Evolutionary conservation across 2,888 invertebrate species (phyloP), one percentile per base, ranked within the genome.

Genomic region (Volucella bombylans): DNA sequence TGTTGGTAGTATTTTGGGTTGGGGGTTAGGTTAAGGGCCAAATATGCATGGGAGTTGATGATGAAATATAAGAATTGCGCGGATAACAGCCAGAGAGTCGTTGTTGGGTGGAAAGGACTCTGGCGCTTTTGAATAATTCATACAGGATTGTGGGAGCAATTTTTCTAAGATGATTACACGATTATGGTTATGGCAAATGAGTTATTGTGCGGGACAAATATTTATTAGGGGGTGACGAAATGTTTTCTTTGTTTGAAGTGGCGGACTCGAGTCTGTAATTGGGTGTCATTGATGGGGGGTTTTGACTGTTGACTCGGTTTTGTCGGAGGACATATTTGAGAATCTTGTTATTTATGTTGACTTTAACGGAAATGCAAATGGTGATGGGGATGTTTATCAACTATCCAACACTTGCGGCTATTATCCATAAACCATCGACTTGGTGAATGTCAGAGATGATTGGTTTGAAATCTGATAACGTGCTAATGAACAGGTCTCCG

Each of bases 91-190:
- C 61, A 67, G 49, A 55, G 52, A 43, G 69, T 43, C 49, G 39
- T 55, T 23, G 54, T 18, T 41, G 59, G 31, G 39, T 67, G 11
- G 0, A 31, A 59, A 67, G 80, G 80, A 83, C 74, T 83, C 14
- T 31, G 15, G 41, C 23, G 71, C 74, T 72, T 55, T 64, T 85
- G 85, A 85, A 85, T 85, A 50, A 85, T 85, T 85, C 85, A 85
- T 85, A 68, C 67, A 43, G 71, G 69, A 77, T 77, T 81, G 71
- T 57, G 72, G 62, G 80, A 81, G 76, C 72, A 76, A 76, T 85
- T 81, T 81, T 81, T 76, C 81, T 72, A 72, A 77, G 85, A 85
- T 85, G 81, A 85, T 85, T 85, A 85, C 85, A 85, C 64, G 81
- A 85, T 85, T 81, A 85, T 85, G 81, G 81, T 64, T 81, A 64